Evolutionary conservation across 92 coral and sea anemone species (phyloP).

Genomic region (Porites divaricata): DNA sequence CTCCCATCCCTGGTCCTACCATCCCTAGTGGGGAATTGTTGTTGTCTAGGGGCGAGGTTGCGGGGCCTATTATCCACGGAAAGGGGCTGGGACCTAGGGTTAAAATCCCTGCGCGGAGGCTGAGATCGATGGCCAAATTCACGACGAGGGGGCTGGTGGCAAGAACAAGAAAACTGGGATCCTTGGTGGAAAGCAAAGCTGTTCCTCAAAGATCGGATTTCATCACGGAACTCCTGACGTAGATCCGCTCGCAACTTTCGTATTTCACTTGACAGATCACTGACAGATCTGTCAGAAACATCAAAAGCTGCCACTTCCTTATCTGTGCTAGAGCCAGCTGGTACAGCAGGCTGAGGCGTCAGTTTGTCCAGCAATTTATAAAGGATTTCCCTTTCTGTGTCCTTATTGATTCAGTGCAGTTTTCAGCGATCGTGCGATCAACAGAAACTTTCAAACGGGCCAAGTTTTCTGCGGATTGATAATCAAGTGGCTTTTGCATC

Average conservation of each 20-base stretch:
- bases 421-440: slow-evolving; percentile 1
- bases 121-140: too few species aligned
- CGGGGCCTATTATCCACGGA: not conserved
- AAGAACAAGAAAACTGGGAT: not conserved
- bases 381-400: not conserved
- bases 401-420: not conserved
- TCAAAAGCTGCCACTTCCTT: not conserved
- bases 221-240: not conserved
- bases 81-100: not conserved
- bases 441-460: slow-evolving; percentile 18
- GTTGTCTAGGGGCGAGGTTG: not conserved
- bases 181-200: not conserved
- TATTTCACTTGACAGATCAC: not conserved
- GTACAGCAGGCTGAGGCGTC: not conserved
- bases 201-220: not conserved
- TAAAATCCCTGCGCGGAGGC: not conserved
- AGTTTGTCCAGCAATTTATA: not conserved
- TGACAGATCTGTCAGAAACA: not conserved
- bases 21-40: not conserved
- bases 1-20: slow-evolving; percentile 13
- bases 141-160: not conserved
- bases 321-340: not conserved
- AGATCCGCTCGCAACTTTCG: not conserved
- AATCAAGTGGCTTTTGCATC: slow-evolving; percentile 1
- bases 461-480: not conserved